phyloP scores from a whole-genome alignment of 1,140 invertebrate genomes.

The Drosophila ercepeae region DNA sequence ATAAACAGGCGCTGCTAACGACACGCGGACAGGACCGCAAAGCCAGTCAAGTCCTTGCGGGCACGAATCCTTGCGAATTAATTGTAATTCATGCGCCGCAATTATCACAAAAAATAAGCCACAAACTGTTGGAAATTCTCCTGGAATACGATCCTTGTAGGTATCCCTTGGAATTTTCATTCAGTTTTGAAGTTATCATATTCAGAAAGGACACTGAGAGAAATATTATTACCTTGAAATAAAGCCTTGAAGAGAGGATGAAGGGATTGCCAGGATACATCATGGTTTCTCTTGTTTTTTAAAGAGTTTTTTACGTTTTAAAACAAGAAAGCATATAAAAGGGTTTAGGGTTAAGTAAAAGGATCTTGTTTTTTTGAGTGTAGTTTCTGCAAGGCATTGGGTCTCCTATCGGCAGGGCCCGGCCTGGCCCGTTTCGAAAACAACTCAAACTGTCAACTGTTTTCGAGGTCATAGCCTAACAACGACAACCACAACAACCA shows the following conservation, averaged over 20 bases:
- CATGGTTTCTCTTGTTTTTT: too few species aligned
- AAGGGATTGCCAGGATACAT: too few species aligned
- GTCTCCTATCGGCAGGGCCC: conserved; percentile 5
- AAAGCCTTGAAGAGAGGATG: too few species aligned
- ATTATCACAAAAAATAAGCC: conserved; percentile 70
- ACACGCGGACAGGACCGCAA: conserved; percentile 54
- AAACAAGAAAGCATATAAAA: too few species aligned
- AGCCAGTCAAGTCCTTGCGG: conserved; percentile 31
- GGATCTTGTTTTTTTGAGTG: neutral
- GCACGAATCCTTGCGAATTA: conserved; percentile 79
- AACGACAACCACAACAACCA: conserved; percentile 42
- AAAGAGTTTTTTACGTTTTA: too few species aligned
- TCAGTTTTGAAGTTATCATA: conserved; percentile 35
- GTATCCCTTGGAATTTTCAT: conserved; percentile 10
- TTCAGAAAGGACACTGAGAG: neutral
- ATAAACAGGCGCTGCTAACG: conserved; percentile 81
- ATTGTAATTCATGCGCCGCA: conserved; percentile 81
- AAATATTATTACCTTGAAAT: too few species aligned
- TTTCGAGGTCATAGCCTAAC: conserved; percentile 80
- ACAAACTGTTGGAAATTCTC: neutral
- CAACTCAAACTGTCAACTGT: conserved; percentile 73
- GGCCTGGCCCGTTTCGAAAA: conserved; percentile 53
- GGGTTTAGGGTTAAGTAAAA: too few species aligned
- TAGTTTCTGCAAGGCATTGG: neutral
- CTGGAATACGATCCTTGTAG: neutral